These are phyloP conservation scores for Trialeurodes vaporariorum DNA, from an alignment of 1,140 invertebrate genomes.

Conservation along the genomic window DNA sequence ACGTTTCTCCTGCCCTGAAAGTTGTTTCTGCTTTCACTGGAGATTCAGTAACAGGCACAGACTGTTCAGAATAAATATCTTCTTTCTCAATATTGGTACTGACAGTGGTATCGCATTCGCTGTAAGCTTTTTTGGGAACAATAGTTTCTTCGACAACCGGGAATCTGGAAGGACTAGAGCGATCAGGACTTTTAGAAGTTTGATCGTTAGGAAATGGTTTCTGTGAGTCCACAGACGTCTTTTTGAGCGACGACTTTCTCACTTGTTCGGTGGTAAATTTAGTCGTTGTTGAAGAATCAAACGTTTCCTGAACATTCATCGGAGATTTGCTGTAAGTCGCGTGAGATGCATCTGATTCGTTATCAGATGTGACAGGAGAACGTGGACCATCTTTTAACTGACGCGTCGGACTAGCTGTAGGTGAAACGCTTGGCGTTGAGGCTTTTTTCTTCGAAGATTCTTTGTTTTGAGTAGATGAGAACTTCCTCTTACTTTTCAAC, in stretches of 20 bases:
- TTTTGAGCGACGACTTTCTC: conserved; percentile 4
- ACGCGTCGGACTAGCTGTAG: conserved; percentile 22
- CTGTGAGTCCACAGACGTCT: background rate
- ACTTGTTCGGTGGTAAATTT: background rate
- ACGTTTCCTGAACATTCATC: background rate
- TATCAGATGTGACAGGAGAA: conserved; percentile 7
- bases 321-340: conserved; percentile 18
- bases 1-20: background rate
- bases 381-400: conserved; percentile 4
- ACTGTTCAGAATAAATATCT: background rate
- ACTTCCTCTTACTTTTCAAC: conserved; percentile 23
- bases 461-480: conserved; percentile 25
- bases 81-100: background rate
- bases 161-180: background rate
- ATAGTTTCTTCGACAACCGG: background rate
- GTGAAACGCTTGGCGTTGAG: conserved; percentile 27
- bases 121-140: background rate
- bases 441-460: conserved; percentile 23
- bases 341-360: conserved; percentile 24
- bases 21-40: background rate
- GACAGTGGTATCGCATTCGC: background rate
- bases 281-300: conserved; percentile 2
- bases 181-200: background rate
- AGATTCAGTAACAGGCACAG: background rate
- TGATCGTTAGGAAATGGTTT: background rate